Conservation (phyloP, 2,888 invertebrate genomes). For the Adelphocoris suturalis region DNA sequence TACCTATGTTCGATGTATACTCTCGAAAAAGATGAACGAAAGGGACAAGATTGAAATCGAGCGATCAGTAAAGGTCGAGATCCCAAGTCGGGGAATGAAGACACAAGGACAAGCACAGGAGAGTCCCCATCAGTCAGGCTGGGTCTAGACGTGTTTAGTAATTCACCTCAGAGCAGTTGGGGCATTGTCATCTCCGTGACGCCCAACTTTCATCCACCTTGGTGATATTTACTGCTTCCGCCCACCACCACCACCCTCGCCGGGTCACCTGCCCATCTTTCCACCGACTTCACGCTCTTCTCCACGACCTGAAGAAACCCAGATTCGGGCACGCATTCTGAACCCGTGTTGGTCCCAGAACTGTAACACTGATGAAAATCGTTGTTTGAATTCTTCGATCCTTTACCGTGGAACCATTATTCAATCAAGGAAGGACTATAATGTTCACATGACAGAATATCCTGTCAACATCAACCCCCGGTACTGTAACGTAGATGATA, state of each 20-base stretch:
- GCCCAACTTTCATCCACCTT: conserved; percentile 50
- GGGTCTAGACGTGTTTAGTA: conserved; percentile 29
- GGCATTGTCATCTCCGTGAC: conserved; percentile 48
- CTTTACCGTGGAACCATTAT: no score
- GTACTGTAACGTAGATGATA: no score
- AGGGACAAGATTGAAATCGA: not conserved
- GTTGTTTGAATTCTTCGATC: no score
- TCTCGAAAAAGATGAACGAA: not conserved
- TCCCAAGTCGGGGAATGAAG: not conserved
- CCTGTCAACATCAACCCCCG: no score
- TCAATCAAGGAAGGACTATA: no score
- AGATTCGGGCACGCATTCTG: not conserved
- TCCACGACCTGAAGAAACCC: not conserved
- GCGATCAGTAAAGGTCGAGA: not conserved
- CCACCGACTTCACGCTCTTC: not conserved
- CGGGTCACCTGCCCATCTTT: not conserved
- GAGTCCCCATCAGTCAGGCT: not conserved
- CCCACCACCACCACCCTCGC: not conserved
- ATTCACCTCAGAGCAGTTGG: conserved; percentile 40
- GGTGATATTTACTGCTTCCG: conserved; percentile 56
- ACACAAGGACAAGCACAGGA: not conserved
- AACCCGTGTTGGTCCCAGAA: no score
- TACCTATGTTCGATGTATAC: not conserved
- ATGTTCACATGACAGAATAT: no score
- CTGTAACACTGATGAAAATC: no score